Evolutionary conservation across 2,888 invertebrate species (phyloP).

Genomic region (Epinotia demarniana): DNA sequence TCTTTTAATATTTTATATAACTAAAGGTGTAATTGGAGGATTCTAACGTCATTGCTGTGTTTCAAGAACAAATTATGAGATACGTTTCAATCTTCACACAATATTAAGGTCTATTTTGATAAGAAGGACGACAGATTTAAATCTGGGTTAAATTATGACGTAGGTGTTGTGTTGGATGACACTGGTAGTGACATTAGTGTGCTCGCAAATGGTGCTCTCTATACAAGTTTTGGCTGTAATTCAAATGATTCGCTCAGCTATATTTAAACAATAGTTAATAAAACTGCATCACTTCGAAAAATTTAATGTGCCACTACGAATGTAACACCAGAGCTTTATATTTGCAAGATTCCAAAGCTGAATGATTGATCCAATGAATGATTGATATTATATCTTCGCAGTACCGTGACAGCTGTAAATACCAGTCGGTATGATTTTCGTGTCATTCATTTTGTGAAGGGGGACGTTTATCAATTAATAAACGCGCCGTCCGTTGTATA

Average conservation of each 20-base stretch:
- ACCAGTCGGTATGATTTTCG: conserved; percentile 17
- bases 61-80: conserved; percentile 20
- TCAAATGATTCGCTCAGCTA: conserved; percentile 46
- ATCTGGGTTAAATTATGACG: conserved; percentile 43
- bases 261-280: conserved; percentile 53
- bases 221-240: conserved; percentile 37
- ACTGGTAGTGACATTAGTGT: conserved; percentile 20
- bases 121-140: conserved; percentile 41
- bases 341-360: neutral
- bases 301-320: neutral
- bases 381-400: neutral
- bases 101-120: conserved; percentile 38
- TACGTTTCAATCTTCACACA: conserved; percentile 3
- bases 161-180: conserved; percentile 35
- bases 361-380: neutral
- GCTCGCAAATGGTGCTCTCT: conserved; percentile 32
- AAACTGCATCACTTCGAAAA: conserved; percentile 56
- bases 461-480: conserved; percentile 22
- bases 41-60: conserved; percentile 1
- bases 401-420: conserved; percentile 16
- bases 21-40: neutral
- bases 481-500: conserved; percentile 7
- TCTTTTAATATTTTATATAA: conserved; percentile 2
- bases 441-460: conserved; percentile 15
- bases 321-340: neutral